Evolutionary conservation across 2,888 invertebrate genomes (phyloP), one percentile per base, ranked within the genome.

Genomic region (Kuschelorhynchus macadamiae): DNA sequence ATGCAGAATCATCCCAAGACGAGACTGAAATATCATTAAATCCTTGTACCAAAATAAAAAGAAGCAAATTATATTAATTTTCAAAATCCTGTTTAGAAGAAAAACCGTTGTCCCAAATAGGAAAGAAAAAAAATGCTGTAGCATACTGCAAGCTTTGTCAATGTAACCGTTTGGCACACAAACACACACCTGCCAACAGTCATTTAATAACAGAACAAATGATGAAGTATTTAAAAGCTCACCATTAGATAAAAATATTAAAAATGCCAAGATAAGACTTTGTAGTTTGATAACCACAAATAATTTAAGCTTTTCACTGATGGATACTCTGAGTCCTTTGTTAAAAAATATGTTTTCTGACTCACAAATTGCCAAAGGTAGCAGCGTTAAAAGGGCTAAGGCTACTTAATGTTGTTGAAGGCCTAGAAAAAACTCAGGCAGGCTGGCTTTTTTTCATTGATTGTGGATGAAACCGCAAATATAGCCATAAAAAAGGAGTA

Each of bases 391-490:
- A 7, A 4, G 36, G 11, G 11, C 36, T 7, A 36, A 36, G 11
- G 36, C 36, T 3, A 11, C 36, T 36, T 2, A 11, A 3, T 36
- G 12, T 36, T 7, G 11, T 7, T 36, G 36, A 12, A 11, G 36
- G 36, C 11, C 11, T 36, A 11, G 36, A 11, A 12, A 36, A 36
- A 36, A 36, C 36, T 36, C 11, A 36, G 7, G 7, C 3, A 11
- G 11, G 25, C 49, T n/a, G 32, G 49, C 16, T 5, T 49, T 32
- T 49, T 49, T 12, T 32, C 33, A 11, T n/a, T 50, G 9, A 30
- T 47, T 8, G 12, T 47, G 14, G 30, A 47, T 30, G 47, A 47
- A 30, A 47, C 47, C 2, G 25, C 47, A 1, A 25, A 47, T 30
- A 14, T 47, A 2, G 25, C 2, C 0, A 8, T 8, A 12, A 47